phyloP scores from a whole-genome alignment of 2,113 vertebrate genomes.

The Scatophagus argus region DNA sequence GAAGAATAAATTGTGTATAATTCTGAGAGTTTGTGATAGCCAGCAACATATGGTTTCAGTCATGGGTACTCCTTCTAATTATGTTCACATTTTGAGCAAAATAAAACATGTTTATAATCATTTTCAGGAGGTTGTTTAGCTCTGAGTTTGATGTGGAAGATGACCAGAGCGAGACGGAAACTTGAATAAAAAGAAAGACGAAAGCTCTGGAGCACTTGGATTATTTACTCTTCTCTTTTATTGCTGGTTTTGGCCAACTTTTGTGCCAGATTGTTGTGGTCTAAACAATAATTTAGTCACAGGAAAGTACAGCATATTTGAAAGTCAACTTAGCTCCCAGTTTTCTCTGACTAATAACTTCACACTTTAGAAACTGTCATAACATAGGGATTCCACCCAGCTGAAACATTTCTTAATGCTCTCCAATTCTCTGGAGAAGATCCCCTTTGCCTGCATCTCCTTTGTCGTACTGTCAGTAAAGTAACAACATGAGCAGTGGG shows the following conservation, averaged over 20 bases:
- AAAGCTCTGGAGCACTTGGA: not conserved
- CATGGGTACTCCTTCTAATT: constrained; percentile 28
- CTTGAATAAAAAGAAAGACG: constrained; percentile 17
- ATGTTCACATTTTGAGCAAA: constrained; percentile 13
- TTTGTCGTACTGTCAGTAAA: not conserved
- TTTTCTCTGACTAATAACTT: constrained; percentile 28
- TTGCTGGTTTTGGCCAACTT: constrained; percentile 14
- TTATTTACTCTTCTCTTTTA: not conserved
- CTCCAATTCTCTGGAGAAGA: not conserved
- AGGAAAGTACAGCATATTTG: not conserved
- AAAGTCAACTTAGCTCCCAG: not conserved
- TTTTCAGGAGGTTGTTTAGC: constrained; percentile 33
- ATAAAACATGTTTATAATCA: not conserved
- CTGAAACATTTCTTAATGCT: not conserved
- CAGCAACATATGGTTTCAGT: constrained; percentile 52
- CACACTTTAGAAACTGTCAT: constrained; percentile 9
- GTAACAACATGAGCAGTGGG: not conserved
- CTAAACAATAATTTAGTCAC: constrained; percentile 23
- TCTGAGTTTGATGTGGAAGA: constrained; percentile 1
- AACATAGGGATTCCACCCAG: not conserved
- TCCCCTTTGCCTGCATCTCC: not conserved
- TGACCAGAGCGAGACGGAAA: not conserved
- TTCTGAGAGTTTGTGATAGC: constrained; percentile 34
- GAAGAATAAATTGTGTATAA: constrained; percentile 6
- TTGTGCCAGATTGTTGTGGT: constrained; percentile 28